Evolutionary conservation across 2,888 invertebrate species (phyloP).

Genomic region (Torymus tubicola): DNA sequence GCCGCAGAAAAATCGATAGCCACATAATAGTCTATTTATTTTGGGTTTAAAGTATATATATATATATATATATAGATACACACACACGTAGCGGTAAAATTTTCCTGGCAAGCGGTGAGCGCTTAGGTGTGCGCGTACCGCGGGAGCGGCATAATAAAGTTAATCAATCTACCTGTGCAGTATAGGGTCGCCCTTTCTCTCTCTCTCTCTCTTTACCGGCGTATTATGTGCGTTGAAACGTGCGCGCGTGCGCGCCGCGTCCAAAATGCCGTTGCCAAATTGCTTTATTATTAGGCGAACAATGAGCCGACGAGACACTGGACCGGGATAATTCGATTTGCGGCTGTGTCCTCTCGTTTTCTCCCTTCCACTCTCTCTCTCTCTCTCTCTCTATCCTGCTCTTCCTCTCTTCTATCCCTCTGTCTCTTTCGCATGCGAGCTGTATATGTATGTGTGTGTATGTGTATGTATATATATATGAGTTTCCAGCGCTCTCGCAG

Average conservation of each 20-base stretch:
- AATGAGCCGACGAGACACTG: conserved; percentile 53
- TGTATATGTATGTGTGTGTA: neutral
- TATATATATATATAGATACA: no score
- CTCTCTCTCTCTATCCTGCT: neutral
- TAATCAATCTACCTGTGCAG: conserved; percentile 48
- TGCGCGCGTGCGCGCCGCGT: conserved; percentile 12
- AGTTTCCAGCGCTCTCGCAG: conserved; percentile 14
- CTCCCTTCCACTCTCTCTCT: conserved; percentile 10
- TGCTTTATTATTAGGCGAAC: conserved; percentile 55
- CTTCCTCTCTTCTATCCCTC: neutral
- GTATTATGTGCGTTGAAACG: conserved; percentile 42
- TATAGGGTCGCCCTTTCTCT: neutral
- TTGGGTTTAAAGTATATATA: no score
- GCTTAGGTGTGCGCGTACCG: neutral
- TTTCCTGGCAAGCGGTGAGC: no score
- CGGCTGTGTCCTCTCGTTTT: conserved; percentile 28
- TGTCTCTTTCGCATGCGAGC: neutral
- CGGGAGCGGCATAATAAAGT: conserved; percentile 39
- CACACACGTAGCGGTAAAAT: no score
- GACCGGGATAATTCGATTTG: conserved; percentile 54
- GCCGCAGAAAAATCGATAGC: no score
- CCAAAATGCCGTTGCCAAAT: conserved; percentile 50
- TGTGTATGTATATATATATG: conserved; percentile 13
- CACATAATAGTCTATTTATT: no score
- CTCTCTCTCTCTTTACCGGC: neutral